Base-by-base conservation (phyloP, 2,797 vertebrate genomes). In the Premnoplex brunnescens region DNA sequence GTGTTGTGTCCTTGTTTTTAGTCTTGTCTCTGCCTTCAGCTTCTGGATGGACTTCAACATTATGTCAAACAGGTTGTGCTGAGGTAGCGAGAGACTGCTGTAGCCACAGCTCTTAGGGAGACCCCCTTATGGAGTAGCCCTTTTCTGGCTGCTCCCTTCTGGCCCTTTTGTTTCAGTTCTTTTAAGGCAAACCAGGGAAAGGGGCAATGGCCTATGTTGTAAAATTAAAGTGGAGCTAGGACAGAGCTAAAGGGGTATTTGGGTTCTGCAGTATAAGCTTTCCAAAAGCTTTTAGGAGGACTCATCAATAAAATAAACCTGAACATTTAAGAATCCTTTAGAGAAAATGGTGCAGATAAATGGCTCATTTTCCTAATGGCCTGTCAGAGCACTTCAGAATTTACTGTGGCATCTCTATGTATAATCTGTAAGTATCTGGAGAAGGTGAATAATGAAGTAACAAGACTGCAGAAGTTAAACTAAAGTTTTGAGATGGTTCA, bases 71-170 rank as follows among this genome's bases (percentile, higher is more conserved):
- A 17, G 34, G 16, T 24, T 89, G 44, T 58, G 48, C 37, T 73
- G 37, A 66, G 37, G 14, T 68, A 24, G 23, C 14, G 32, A 22
- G 54, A 14, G 27, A 15, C 13, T 68, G n/a, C n/a, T 51, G 46
- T 21, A 12, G 30, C 30, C 6, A 12, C 4, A n/a, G 54, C 32
- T 48, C 41, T 14, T 12, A 16, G 17, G 13, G 19, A 77, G 1
- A 2, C 4, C 5, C 23, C 6, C 3, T 36, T 34, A 19, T 0
- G 10, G n/a, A 56, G 46, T 0, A 37, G 11, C 27, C 24, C 24
- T 75, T 44, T 56, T 28, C 37, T 55, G 63, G 36, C 27, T 81
- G 15, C 5, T 71, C 20, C 34, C 9, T 28, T 52, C 51, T 64
- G 37, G 20, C 6, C 27, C 1, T 0, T 34, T 88, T 85, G 54